Evolutionary conservation across 2,797 vertebrate genomes (phyloP), one percentile per base, ranked within the genome.

Genomic region (Loris lydekkerianus): DNA sequence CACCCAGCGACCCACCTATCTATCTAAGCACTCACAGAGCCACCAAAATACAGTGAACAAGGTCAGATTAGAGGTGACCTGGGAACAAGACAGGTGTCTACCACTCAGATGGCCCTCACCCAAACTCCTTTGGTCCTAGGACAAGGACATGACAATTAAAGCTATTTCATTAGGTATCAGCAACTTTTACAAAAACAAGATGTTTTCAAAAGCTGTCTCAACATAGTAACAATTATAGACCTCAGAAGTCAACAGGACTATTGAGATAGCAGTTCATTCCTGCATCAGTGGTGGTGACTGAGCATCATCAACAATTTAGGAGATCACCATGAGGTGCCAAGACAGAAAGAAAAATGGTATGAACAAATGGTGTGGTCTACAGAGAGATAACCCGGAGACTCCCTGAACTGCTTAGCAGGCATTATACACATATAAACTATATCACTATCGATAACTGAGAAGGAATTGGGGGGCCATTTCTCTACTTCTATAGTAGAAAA

Each of bases 181-280:
- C 14, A 77, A 40, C 60, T 83, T 90, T 78, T 88, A 63, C 13
- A 63, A 93, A 93, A 89, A 37, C 5, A 76, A 88, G n/a, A n/a
- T 65, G 29, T 75, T 76, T 94, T 93, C 75, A 77, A 93, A 93
- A 27, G 60, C 20, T 76, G 37, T 49, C 56, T 93, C n/a, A 78
- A 60, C 20, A 23, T 34, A 89, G 1, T 34, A 75, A 95, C 13
- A 93, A 21, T 25, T 70, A 43, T 53, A 89, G 53, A 91, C 27
- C 67, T 53, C 27, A 56, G 69, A 93, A 82, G 53, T 69, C 14
- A 69, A 7, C 3, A 82, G 61, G 49, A 23, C 10, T 27, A 17
- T 20, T 20, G 31, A 75, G 37, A 31, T 0, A 56, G 29, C 17
- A 21, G 46, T 8, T 58, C 25, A 14, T 25, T 73, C 25, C 13